Conservation (phyloP, 2,797 vertebrate genomes). For the Oreonectes daqikongensis region DNA sequence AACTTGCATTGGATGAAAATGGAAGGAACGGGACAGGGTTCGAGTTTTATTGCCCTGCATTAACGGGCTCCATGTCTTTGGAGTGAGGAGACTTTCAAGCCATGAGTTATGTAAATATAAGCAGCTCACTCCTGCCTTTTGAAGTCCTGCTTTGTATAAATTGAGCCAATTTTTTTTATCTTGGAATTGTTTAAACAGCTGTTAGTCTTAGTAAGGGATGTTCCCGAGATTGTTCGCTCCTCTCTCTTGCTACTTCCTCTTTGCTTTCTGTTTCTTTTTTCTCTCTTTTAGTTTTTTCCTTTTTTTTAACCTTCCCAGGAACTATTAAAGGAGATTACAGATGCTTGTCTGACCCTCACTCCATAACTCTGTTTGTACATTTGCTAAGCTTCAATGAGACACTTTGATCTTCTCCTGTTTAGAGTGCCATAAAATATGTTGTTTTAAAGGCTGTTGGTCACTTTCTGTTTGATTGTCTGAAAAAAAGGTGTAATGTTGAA, state of each 20-base stretch:
- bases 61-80: slow-evolving; percentile 54
- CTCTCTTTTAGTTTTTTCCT: neutral
- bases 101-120: slow-evolving; percentile 58
- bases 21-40: slow-evolving; percentile 44
- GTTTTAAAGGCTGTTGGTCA: slow-evolving; percentile 29
- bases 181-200: slow-evolving; percentile 64
- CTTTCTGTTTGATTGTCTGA: slow-evolving; percentile 35
- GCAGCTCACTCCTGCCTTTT: slow-evolving; percentile 52
- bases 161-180: slow-evolving; percentile 56
- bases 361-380: slow-evolving; percentile 45
- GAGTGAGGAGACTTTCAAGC: slow-evolving; percentile 49
- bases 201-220: slow-evolving; percentile 56
- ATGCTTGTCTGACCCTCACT: slow-evolving; percentile 50
- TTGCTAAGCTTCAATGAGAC: slow-evolving; percentile 22
- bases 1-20: slow-evolving; percentile 44
- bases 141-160: slow-evolving; percentile 58
- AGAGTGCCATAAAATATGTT: slow-evolving; percentile 40
- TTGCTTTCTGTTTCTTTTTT: slow-evolving; percentile 4
- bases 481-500: neutral
- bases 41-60: slow-evolving; percentile 55
- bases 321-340: slow-evolving; percentile 54
- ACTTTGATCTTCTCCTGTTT: slow-evolving; percentile 48
- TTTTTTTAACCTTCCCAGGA: slow-evolving; percentile 38
- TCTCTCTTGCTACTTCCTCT: slow-evolving; percentile 16
- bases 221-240: slow-evolving; percentile 48